Evolutionary conservation across 2,113 vertebrate genomes (phyloP).

Genomic region (Colaptes auratus): DNA sequence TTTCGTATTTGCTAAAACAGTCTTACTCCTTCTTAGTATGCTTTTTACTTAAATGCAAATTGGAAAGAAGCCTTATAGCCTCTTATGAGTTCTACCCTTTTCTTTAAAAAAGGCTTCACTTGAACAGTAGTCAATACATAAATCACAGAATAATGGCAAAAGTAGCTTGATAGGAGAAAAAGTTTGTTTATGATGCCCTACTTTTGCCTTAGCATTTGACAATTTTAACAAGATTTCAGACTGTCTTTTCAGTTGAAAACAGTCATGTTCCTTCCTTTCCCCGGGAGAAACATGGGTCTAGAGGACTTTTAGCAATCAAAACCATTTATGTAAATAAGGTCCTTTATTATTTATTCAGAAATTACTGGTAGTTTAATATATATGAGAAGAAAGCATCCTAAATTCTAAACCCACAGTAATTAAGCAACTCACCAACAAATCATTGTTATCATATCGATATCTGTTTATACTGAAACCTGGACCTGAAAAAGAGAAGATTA

Average conservation of each 20-base stretch:
- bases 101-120: neutral
- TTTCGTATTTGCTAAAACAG: neutral
- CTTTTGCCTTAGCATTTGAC: neutral
- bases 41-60: neutral
- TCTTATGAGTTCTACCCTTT: neutral
- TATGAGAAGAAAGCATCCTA: neutral
- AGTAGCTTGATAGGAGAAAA: neutral
- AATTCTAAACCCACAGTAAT: neutral
- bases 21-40: accelerated
- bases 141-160: neutral
- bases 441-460: neutral
- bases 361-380: neutral
- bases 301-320: neutral
- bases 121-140: neutral
- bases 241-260: neutral
- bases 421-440: neutral
- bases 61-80: neutral
- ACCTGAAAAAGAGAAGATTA: neutral
- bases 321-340: neutral
- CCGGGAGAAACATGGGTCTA: neutral
- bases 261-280: neutral
- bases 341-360: neutral
- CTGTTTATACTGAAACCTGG: neutral
- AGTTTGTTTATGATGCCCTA: neutral
- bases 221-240: neutral